Evolutionary conservation across 1,140 invertebrate genomes (phyloP).

Genomic region (Dryas iulia): DNA sequence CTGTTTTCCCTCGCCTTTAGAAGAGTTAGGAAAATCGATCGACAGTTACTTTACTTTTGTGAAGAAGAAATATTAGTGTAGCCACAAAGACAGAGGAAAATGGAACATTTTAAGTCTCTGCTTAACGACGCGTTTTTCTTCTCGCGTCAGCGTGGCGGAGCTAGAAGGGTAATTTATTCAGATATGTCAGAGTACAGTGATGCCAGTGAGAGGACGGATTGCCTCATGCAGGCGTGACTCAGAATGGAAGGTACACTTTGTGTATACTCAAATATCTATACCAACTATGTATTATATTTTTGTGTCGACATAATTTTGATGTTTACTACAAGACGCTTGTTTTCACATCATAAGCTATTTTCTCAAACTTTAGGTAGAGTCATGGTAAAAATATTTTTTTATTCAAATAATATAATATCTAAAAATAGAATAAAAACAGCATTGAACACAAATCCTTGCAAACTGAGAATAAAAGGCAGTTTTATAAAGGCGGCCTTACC

Average conservation of each 20-base stretch:
- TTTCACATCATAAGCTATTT: neutral
- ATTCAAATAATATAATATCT: neutral
- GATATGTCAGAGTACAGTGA: constrained; percentile 11
- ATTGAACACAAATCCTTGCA: neutral
- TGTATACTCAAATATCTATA: neutral
- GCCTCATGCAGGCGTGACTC: constrained; percentile 19
- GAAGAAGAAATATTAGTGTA: neutral
- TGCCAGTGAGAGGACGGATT: constrained; percentile 18
- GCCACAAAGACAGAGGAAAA: neutral
- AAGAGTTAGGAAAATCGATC: neutral
- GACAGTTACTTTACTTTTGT: neutral
- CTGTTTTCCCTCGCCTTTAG: neutral
- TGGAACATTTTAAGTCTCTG: constrained; percentile 3
- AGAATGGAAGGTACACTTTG: constrained; percentile 13
- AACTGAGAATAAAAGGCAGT: neutral
- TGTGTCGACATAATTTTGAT: neutral
- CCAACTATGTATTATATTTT: neutral
- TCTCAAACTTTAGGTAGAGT: too few relatives aligned
- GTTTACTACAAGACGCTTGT: neutral
- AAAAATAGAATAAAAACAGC: neutral
- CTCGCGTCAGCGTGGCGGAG: neutral
- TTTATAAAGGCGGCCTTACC: neutral
- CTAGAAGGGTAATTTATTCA: constrained; percentile 22
- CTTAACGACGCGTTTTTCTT: neutral
- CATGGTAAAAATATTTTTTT: too few relatives aligned